phyloP scores from a whole-genome alignment of 2,888 invertebrate genomes.

The Chrysodeixis includens region DNA sequence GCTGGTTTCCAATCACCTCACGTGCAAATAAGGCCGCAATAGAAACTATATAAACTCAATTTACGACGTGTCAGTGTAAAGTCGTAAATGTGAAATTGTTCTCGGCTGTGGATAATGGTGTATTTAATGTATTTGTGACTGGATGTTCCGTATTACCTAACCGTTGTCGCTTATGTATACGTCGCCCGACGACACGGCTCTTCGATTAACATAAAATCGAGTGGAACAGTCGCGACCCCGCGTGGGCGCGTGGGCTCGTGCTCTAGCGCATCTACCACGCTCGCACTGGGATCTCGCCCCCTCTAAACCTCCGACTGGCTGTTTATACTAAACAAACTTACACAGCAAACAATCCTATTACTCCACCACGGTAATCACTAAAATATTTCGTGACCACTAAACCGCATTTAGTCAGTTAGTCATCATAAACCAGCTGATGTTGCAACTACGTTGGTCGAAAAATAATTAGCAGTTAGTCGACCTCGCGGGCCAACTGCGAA shows the following conservation, averaged over 20 bases:
- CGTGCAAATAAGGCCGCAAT: constrained; percentile 79
- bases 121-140: constrained; percentile 77
- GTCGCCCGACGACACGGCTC: constrained; percentile 82
- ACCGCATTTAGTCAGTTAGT: constrained; percentile 75
- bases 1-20: constrained; percentile 61
- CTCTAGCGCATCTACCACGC: constrained; percentile 63
- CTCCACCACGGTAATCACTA: constrained; percentile 62
- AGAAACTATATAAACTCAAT: constrained; percentile 80
- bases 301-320: constrained; percentile 37
- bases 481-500: constrained; percentile 73
- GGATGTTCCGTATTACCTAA: constrained; percentile 75
- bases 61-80: constrained; percentile 82
- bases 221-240: constrained; percentile 69
- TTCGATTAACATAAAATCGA: constrained; percentile 89
- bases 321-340: constrained; percentile 53
- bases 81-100: constrained; percentile 86
- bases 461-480: constrained; percentile 84
- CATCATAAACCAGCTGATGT: constrained; percentile 74
- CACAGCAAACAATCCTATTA: constrained; percentile 54
- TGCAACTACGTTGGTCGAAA: constrained; percentile 78
- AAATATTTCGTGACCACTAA: constrained; percentile 73
- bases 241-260: constrained; percentile 87
- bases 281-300: constrained; percentile 49
- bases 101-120: constrained; percentile 77
- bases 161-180: constrained; percentile 71